Percentiles rank a stretch among this genome's conserved stretches.
Evolutionary conservation across 2,888 invertebrate genomes (phyloP).

Genomic region (Pandemis heparana): DNA sequence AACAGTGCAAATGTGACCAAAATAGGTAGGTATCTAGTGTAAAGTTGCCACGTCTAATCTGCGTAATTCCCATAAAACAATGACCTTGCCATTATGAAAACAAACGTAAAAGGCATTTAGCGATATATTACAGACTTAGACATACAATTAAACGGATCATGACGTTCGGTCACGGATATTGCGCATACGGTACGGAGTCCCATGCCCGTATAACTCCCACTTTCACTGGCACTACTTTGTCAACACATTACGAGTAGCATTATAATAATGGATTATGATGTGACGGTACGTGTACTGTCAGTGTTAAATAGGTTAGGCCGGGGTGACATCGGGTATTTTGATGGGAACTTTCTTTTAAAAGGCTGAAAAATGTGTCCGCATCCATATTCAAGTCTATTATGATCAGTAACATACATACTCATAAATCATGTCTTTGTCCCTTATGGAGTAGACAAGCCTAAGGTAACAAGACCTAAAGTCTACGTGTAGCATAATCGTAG

Average conservation of each 20-base stretch:
- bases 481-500: no score
- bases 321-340: background rate
- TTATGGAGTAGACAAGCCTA: no score
- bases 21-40: background rate
- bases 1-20: background rate
- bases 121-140: slow-evolving; percentile 31
- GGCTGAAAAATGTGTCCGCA: background rate
- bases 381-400: no score
- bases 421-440: no score
- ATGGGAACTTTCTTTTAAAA: slow-evolving; percentile 14
- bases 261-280: slow-evolving; percentile 22
- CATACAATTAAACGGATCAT: slow-evolving; percentile 49
- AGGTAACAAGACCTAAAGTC: no score
- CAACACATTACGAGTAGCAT: slow-evolving; percentile 23
- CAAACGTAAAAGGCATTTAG: slow-evolving; percentile 11
- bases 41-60: background rate
- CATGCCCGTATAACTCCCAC: slow-evolving; percentile 56
- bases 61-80: background rate
- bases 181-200: slow-evolving; percentile 54
- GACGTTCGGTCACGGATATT: slow-evolving; percentile 65
- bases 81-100: background rate
- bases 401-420: no score
- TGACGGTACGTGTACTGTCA: slow-evolving; percentile 2
- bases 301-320: background rate
- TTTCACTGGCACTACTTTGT: slow-evolving; percentile 55